Base-by-base conservation (phyloP, 1,140 invertebrate genomes). In the Panagrolaimus sp. region DNA sequence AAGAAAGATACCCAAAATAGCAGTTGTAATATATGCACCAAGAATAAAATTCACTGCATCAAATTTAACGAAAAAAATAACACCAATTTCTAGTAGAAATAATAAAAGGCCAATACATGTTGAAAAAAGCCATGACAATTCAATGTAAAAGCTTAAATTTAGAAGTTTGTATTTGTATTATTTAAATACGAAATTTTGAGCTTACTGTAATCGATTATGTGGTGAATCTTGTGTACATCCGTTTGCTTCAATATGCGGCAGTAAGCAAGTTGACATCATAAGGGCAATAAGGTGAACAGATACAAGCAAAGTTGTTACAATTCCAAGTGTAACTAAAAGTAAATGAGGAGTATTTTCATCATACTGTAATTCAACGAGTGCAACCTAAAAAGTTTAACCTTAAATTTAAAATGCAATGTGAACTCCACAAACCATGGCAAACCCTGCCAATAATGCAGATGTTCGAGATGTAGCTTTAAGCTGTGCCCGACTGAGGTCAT, bases 251-350 rank as follows among this genome's bases (percentile, higher is more conserved):
- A 87, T 84, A 72, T 87, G 84, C 1, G 87, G 95, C 65, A 98
- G 85, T 70, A 98, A 96, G 84, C 96, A 99, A 0, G 95, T 98
- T 71, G 92, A 96, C 78, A 98, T 98, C 95, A 98, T 98, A 3
- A 99, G 85, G 0, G 96, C 96, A 62, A 99, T 84, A 89, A 98
- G 91, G 83, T 99, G 96, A 1, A 98, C 93, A 0, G 93, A 91
- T 0, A 99, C 94, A 4, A 98, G 86, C 0, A 98, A 84, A 0
- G 93, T 96, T 5, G 96, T 98, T 76, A 92, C 96, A 0, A 97
- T 88, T 23, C 92, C 92, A 83, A 97, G 97, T 0, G 91, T 89
- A 16, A 98, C 89, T 16, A 98, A 85, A 86, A 98, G 90, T 86
- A 46, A 89, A 87, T 46, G 63, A 8, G 72, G 70, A 0, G 72